Evolutionary conservation across 1,140 invertebrate species (phyloP), one percentile per base, ranked within the genome.

Genomic region (Amyelois transitella): DNA sequence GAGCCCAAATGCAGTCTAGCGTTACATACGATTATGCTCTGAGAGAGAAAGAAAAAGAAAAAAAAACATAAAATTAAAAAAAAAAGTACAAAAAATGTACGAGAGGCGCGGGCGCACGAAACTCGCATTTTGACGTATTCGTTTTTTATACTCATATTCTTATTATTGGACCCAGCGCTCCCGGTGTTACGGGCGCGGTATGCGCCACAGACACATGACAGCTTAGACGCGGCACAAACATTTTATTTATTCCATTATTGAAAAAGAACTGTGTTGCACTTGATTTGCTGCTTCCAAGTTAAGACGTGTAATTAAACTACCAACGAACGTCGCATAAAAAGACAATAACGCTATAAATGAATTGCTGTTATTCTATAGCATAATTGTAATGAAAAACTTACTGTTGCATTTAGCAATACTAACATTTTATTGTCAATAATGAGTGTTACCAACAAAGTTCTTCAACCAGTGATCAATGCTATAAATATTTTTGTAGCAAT

Each of bases 181-280:
- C 84, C 78, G 81, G 84, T 88, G 82, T 88, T 88, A 88, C 84
- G 84, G 60, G 60, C 64, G 74, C 68, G 82, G 84, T 86, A 88
- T 88, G 84, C 72, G 75, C 72, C 74, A 81, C 53, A 87, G 84
- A 87, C 28, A 44, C 54, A 57, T 44, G 58, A 19, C 43, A 18
- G 49, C 44, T 58, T 64, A 83, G 81, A 85, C 61, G 53, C 53
- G 77, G 65, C 77, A 70, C n/a, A n/a, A 28, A 2, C 7, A 38
- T 38, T 38, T 14, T 38, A 38, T 38, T 38, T 38, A 14, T 38
- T n/a, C n/a, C n/a, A n/a, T n/a, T n/a, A n/a, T n/a, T n/a, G n/a
- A n/a, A n/a, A n/a, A n/a, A n/a, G n/a, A n/a, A n/a, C n/a, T n/a
- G n/a, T n/a, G n/a, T n/a, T n/a, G n/a, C n/a, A n/a, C n/a, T n/a